These are phyloP conservation scores for Gallirallus australis DNA, from an alignment of 2,797 vertebrate genomes.

Conservation along the genomic window DNA sequence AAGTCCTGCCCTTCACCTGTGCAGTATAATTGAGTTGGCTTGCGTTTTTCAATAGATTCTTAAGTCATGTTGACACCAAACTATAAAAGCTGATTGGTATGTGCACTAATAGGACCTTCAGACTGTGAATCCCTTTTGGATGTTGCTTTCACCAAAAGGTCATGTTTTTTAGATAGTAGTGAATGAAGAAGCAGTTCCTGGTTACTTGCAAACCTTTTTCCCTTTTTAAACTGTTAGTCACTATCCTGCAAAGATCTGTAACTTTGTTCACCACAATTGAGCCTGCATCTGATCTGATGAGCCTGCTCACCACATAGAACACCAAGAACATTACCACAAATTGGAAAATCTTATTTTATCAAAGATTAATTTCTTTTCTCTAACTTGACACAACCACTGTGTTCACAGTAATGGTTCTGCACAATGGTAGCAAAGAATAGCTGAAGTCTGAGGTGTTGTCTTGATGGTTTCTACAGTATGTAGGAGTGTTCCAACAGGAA, in stretches of 20 bases:
- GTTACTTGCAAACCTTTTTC: background rate
- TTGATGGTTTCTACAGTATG: background rate
- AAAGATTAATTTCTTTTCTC: background rate
- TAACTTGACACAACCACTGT: background rate
- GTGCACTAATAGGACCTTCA: background rate
- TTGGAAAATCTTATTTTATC: background rate
- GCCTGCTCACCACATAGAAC: background rate
- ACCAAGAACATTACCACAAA: background rate
- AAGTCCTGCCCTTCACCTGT: background rate
- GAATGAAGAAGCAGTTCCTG: background rate
- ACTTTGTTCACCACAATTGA: background rate
- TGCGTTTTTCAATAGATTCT: background rate
- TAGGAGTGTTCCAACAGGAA: background rate
- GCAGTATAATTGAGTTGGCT: background rate
- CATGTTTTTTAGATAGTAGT: background rate
- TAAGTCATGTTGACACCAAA: background rate
- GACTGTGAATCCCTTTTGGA: background rate
- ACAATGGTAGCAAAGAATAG: background rate
- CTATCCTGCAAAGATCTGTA: background rate
- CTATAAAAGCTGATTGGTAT: background rate
- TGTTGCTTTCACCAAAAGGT: background rate
- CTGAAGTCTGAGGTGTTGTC: background rate
- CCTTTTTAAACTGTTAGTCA: background rate
- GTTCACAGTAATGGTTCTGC: background rate
- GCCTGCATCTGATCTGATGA: background rate